Evolutionary conservation across 1,140 invertebrate genomes (phyloP).

Genomic region (Reticulitermes speratus): DNA sequence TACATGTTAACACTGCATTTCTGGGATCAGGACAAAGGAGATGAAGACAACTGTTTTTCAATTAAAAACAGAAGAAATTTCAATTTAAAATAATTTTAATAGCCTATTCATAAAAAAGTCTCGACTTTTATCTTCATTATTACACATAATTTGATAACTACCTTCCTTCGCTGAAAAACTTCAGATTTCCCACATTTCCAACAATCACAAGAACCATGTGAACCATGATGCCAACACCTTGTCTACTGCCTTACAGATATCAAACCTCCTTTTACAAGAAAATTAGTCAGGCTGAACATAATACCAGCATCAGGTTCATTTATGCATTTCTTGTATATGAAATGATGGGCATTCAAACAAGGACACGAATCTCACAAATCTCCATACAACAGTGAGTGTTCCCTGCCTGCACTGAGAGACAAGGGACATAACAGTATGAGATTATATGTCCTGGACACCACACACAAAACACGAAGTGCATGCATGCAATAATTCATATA

Average conservation of each 20-base stretch:
- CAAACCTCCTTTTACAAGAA: too few relatives aligned
- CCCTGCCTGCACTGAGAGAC: too few relatives aligned
- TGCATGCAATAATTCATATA: constrained; percentile 11
- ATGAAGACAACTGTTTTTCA: background rate
- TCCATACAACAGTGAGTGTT: background rate
- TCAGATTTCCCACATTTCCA: background rate
- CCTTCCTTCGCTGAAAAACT: background rate
- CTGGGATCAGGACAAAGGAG: background rate
- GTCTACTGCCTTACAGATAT: background rate
- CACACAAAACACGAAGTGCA: constrained; percentile 14
- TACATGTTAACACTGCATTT: background rate
- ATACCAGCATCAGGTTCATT: background rate
- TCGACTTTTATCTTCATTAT: background rate
- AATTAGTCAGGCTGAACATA: background rate
- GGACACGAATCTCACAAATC: background rate
- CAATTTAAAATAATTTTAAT: constrained; percentile 19
- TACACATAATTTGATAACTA: constrained; percentile 7
- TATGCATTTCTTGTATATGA: background rate
- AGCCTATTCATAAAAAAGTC: constrained; percentile 9
- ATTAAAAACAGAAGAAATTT: background rate
- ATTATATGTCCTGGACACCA: background rate
- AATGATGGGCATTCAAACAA: background rate
- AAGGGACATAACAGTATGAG: background rate
- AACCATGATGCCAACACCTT: background rate
- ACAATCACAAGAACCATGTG: constrained; percentile 10